These are phyloP conservation scores for Sebastes cheni DNA, from an alignment of 2,797 vertebrate genomes.

Conservation along the genomic window DNA sequence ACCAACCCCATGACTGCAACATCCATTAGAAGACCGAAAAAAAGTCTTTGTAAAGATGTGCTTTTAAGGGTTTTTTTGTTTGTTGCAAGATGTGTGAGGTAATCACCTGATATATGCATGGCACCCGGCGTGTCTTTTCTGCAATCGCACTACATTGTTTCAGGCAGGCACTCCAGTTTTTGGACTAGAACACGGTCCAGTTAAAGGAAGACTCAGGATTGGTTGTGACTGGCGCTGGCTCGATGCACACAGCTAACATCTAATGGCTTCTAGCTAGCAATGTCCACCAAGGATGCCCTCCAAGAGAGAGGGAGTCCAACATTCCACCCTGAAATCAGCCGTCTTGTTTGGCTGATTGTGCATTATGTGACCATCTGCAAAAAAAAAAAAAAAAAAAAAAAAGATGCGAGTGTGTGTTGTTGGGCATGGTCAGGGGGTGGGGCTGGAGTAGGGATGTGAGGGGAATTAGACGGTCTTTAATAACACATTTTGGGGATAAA, in stretches of 20 bases:
- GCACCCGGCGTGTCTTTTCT: constrained; percentile 11
- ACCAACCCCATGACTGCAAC: not conserved
- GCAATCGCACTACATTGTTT: constrained; percentile 13
- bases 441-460: constrained; percentile 49
- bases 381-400: constrained; percentile 22
- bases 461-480: constrained; percentile 80
- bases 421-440: constrained; percentile 26
- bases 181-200: constrained; percentile 41
- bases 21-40: not conserved
- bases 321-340: constrained; percentile 77
- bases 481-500: constrained; percentile 82
- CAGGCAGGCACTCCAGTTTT: constrained; percentile 13
- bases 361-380: constrained; percentile 85
- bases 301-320: constrained; percentile 72
- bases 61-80: not conserved
- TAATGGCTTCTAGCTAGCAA: constrained; percentile 58
- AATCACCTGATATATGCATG: constrained; percentile 19
- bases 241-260: constrained; percentile 42
- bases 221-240: constrained; percentile 62
- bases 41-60: not conserved
- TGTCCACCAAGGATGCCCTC: constrained; percentile 73
- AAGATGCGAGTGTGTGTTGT: constrained; percentile 12
- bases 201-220: constrained; percentile 53
- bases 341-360: constrained; percentile 85
- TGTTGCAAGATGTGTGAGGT: constrained; percentile 2